phyloP scores from a whole-genome alignment of 2,113 vertebrate species.

The Oncorhynchus nerka region DNA sequence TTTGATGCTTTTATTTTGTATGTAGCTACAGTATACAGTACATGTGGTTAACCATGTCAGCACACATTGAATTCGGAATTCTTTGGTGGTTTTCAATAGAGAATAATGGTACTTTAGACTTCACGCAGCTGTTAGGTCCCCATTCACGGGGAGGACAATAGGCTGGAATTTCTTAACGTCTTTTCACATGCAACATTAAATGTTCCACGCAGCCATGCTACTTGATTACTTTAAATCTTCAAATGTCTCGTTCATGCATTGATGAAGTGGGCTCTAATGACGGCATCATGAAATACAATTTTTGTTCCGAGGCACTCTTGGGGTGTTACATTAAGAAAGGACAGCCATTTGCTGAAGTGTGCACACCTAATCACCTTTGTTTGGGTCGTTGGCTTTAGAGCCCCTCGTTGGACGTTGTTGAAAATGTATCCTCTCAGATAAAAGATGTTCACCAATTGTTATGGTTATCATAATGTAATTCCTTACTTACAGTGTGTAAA shows the following conservation, averaged over 20 bases:
- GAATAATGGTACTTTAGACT: neutral
- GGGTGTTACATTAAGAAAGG: conserved; percentile 24
- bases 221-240: conserved; percentile 38
- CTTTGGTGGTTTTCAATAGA: neutral
- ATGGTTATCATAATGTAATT: neutral
- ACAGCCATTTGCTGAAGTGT: conserved; percentile 27
- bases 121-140: conserved; percentile 9
- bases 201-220: conserved; percentile 18
- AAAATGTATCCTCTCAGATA: conserved; percentile 29
- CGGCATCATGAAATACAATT: conserved; percentile 31
- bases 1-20: neutral
- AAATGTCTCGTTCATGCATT: conserved; percentile 14
- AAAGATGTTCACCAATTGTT: neutral
- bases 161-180: conserved; percentile 14
- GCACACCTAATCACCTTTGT: conserved; percentile 26
- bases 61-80: conserved; percentile 19
- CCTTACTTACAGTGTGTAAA: neutral
- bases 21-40: neutral
- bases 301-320: neutral
- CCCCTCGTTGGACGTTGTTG: neutral
- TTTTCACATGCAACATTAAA: conserved; percentile 20
- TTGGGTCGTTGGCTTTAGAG: conserved; percentile 6
- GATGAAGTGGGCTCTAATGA: conserved; percentile 46
- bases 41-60: neutral
- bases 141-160: conserved; percentile 30